These are phyloP conservation scores for Oreortyx pictus DNA, from an alignment of 2,797 vertebrate genomes.

Conservation along the genomic window DNA sequence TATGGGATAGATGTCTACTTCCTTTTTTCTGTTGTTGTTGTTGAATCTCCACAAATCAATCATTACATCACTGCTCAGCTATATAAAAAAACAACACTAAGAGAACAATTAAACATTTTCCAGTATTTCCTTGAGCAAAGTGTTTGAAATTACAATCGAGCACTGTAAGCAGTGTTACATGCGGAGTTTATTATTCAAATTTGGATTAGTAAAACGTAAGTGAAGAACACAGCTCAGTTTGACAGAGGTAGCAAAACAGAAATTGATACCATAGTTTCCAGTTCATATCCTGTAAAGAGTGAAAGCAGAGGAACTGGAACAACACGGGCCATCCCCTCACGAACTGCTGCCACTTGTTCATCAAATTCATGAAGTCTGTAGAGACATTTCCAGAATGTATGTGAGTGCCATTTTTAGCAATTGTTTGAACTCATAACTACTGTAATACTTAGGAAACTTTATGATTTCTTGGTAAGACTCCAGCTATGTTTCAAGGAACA, in stretches of 20 bases:
- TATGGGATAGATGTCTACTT: fast-evolving
- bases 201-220: neutral
- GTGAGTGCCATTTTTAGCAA: neutral
- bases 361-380: slow-evolving; percentile 96
- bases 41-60: neutral
- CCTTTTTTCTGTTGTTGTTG: neutral
- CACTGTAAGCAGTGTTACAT: neutral
- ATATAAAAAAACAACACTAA: neutral
- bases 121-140: neutral
- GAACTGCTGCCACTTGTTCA: slow-evolving; percentile 95
- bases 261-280: slow-evolving; percentile 93
- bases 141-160: neutral
- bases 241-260: neutral
- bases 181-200: neutral
- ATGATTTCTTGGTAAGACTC: neutral
- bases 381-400: slow-evolving; percentile 14
- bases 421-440: neutral
- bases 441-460: neutral
- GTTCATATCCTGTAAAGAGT: slow-evolving; percentile 96
- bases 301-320: slow-evolving; percentile 96
- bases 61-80: neutral
- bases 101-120: neutral
- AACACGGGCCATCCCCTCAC: slow-evolving; percentile 97
- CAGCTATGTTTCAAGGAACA: neutral
- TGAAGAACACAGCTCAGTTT: neutral